Base-by-base conservation (phyloP, 2,888 invertebrate genomes). In the Augochlorella aurata region DNA sequence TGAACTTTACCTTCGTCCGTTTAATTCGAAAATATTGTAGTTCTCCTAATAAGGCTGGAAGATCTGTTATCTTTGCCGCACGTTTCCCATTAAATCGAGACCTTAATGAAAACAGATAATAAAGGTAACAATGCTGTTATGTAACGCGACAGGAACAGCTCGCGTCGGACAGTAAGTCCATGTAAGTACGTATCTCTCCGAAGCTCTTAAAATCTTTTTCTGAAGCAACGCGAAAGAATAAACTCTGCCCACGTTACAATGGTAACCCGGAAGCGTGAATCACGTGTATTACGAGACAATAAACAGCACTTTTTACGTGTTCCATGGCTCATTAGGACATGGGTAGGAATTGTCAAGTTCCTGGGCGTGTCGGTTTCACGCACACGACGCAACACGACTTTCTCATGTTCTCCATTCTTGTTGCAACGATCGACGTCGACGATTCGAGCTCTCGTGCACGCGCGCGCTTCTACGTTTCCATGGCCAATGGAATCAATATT, bases 361-460 rank as follows among this genome's bases (percentile, higher is more conserved):
- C 65, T 83, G 77, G 77, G 70, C 66, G 69, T 77, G 70, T 29
- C 76, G 58, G 47, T 65, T 50, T 76, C 72, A 29, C 16, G 16
- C 52, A 67, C 29, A 16, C 54, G 10, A 12, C 65, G 14, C 54
- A 66, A 54, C 29, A 49, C 24, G 18, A 75, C 72, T 78, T 75
- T 63, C 73, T 65, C 58, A 65, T 69, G 44, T 1, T 52, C 18
- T 3, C 1, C 24, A 61, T 74, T 74, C 69, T 66, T 18, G 67
- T 49, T 24, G 9, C 50, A 18, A 38, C 58, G 66, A 79, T 68
- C 63, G 63, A 47, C 63, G 24, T 54, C 47, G 49, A 38, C n/a
- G 52, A n/a, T 24, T 24, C 44, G 50, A 21, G n/a, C 10, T 10
- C 12, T 1, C 38, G 38, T 38, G 38, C 5, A 38, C 38, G 38